A percentile compares a stretch with the other conserved stretches of the same genome.
Conservation (phyloP, 92 coral and sea anemone genomes). For the Epizoanthus scotinus region DNA sequence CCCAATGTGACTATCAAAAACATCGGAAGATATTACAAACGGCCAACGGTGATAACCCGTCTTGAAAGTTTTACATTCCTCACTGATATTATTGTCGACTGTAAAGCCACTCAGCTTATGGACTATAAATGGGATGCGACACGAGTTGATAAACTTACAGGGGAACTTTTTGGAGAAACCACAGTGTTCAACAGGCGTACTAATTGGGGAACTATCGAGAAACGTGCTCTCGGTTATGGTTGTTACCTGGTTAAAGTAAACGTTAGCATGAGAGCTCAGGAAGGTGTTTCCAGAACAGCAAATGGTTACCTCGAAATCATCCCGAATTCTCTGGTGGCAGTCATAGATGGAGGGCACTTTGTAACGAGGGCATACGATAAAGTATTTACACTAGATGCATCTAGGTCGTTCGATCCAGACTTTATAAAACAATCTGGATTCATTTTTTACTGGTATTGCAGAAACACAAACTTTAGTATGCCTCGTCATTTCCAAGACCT, state of each 20-base stretch:
- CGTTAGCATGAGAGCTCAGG: slow-evolving; percentile 60
- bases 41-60: slow-evolving; percentile 44
- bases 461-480: slow-evolving; percentile 27
- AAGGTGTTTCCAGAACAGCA: slow-evolving; percentile 42
- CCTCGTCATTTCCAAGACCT: neutral
- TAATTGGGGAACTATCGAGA: slow-evolving; percentile 15
- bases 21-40: slow-evolving; percentile 22
- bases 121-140: slow-evolving; percentile 43
- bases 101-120: slow-evolving; percentile 53
- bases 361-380: slow-evolving; percentile 40
- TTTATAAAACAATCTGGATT: slow-evolving; percentile 37
- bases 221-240: slow-evolving; percentile 47
- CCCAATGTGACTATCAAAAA: slow-evolving; percentile 49
- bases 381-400: slow-evolving; percentile 32
- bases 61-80: slow-evolving; percentile 19
- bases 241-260: slow-evolving; percentile 42
- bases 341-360: slow-evolving; percentile 43
- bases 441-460: slow-evolving; percentile 57
- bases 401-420: slow-evolving; percentile 58
- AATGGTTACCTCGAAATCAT: slow-evolving; percentile 49
- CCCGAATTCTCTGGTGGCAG: slow-evolving; percentile 45
- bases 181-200: slow-evolving; percentile 7
- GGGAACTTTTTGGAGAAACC: neutral
- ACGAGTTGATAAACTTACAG: neutral
- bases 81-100: slow-evolving; percentile 26